Percentiles rank a stretch among this genome's conserved stretches.
phyloP scores from a whole-genome alignment of 2,888 invertebrate genomes.

The Tetragnatha montana region DNA sequence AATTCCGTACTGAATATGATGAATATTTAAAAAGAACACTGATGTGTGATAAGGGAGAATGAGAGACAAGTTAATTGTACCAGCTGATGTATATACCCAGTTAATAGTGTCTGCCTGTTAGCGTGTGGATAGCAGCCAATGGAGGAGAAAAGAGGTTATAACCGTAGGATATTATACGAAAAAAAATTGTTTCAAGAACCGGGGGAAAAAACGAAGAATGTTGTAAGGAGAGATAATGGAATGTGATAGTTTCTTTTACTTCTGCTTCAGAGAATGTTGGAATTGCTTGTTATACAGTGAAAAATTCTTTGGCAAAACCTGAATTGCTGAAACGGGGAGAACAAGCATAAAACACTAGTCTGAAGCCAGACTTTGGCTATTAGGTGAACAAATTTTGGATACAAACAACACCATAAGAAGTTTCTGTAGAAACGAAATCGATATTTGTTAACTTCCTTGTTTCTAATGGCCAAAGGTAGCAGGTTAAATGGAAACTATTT shows the following conservation, averaged over 20 bases:
- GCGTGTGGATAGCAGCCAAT: conserved; percentile 54
- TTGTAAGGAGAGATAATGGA: conserved; percentile 40
- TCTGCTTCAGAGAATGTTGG: not conserved
- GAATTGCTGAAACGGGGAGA: no score
- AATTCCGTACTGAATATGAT: not conserved
- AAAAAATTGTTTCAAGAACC: not conserved
- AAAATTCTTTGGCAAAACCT: no score
- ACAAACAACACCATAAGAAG: no score
- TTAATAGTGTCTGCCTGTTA: conserved; percentile 3
- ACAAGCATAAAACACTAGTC: no score
- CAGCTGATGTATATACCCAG: conserved; percentile 23
- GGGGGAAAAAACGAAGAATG: conserved; percentile 22
- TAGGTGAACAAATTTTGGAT: no score
- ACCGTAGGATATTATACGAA: conserved; percentile 21
- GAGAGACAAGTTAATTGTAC: conserved; percentile 41
- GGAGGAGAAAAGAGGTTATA: not conserved
- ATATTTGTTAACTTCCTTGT: no score
- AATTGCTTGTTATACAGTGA: conserved; percentile 16
- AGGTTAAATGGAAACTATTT: no score
- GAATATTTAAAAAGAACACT: conserved; percentile 22
- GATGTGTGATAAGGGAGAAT: conserved; percentile 8
- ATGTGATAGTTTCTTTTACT: not conserved
- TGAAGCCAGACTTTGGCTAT: no score
- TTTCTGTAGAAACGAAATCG: no score
- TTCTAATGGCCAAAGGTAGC: no score